Evolutionary conservation across 2,113 vertebrate species (phyloP), one percentile per base, ranked within the genome.

Genomic region (Hyaena hyaena): DNA sequence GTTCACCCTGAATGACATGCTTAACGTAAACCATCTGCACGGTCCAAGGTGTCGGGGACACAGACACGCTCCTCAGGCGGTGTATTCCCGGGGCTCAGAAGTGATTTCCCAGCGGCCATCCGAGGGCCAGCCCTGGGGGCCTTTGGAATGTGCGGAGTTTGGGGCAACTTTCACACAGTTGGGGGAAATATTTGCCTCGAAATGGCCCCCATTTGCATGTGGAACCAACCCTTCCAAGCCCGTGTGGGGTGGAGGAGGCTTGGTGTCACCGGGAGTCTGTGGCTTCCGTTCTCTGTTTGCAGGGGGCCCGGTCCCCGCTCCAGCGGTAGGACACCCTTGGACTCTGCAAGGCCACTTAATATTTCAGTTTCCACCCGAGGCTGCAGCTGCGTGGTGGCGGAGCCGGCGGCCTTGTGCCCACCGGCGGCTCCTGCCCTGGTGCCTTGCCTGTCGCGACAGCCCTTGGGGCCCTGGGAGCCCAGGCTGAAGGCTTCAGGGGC

Each of bases 191-290:
- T 55, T 93, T 88, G 80, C 33, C 3, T 3, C 24, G 1, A 31
- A 82, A 61, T 7, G 5, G 8, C n/a, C 23, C 2, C 39, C 6
- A n/a, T 45, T 63, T 2, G n/a, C 0, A 0, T 11, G 17, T 31
- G n/a, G 39, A 53, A 33, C 88, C 23, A 5, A 0, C 19, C 9
- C 53, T 35, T 63, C 53, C 0, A 0, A 45, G 58, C 58, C 65
- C 9, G 10, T 10, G 4, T 68, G 45, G 58, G 63, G 19, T 39
- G 31, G 66, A 76, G 48, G 33, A 31, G n/a, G 81, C 15, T 33
- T 11, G 0, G 11, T 63, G 88, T 23, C 15, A 1, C n/a, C 1
- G 4, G 50, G 65, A 39, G 10, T 19, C n/a, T 5, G 17, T 45
- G 48, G n/a, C 43, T 86, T 11, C 69, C 15, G 0, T 35, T 26